A percentile compares a stretch with the other conserved stretches of the same genome.
These are phyloP conservation scores for Diabrotica virgifera DNA, from an alignment of 1,140 invertebrate species.

Conservation along the genomic window DNA sequence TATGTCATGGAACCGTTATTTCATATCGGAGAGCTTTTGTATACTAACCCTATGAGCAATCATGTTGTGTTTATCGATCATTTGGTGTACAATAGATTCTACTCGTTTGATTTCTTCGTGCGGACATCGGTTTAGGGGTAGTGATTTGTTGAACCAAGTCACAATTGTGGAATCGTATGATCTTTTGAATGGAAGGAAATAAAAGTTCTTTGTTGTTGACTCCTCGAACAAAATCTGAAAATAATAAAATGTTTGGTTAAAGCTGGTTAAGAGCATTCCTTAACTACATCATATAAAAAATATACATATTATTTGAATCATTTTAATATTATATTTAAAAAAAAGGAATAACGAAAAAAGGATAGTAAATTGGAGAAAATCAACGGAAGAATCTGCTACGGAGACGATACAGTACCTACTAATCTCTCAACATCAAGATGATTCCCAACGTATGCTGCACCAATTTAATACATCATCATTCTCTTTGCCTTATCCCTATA, in stretches of 20 bases:
- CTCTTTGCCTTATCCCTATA: too few species aligned
- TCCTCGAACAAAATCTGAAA: conserved; percentile 71
- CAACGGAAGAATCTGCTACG: too few species aligned
- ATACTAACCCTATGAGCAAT: conserved; percentile 47
- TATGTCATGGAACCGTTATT: too few species aligned
- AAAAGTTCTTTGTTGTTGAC: conserved; percentile 66
- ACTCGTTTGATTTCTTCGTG: conserved; percentile 69
- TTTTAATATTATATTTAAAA: too few species aligned
- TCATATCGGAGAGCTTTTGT: background rate
- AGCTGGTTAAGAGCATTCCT: too few species aligned
- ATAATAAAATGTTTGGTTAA: conserved; percentile 7
- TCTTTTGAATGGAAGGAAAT: conserved; percentile 58
- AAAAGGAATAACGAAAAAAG: too few species aligned
- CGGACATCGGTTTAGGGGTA: conserved; percentile 69
- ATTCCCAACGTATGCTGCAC: too few species aligned
- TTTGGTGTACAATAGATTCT: conserved; percentile 65
- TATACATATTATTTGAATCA: background rate
- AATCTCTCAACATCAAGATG: too few species aligned
- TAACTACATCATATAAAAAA: background rate
- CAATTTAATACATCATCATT: too few species aligned
- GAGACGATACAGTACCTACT: too few species aligned
- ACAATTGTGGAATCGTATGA: conserved; percentile 59
- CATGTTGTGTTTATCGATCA: conserved; percentile 55
- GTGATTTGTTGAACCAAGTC: conserved; percentile 76
- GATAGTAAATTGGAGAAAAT: too few species aligned